phyloP scores from a whole-genome alignment of 2,797 vertebrate genomes.

The Vireo griseus region DNA sequence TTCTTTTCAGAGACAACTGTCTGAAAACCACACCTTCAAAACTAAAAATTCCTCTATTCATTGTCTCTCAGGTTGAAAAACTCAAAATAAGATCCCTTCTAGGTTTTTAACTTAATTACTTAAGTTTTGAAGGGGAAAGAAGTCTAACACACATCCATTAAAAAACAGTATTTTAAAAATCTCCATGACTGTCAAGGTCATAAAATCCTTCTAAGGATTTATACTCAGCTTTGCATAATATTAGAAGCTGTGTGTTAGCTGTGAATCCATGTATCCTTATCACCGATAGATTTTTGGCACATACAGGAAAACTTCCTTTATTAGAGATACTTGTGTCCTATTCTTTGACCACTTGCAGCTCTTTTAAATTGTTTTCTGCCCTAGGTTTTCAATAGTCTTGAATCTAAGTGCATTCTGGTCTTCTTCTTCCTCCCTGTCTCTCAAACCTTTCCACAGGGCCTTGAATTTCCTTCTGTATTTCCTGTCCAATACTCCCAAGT shows the following conservation, averaged over 20 bases:
- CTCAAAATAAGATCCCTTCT: not conserved
- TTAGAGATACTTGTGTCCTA: not conserved
- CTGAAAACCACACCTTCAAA: not conserved
- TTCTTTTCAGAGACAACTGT: not conserved
- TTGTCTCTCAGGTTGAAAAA: not conserved
- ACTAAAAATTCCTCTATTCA: not conserved
- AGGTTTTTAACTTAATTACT: not conserved
- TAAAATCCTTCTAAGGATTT: not conserved
- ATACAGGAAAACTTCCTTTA: not conserved
- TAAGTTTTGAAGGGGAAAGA: not conserved
- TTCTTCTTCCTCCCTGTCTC: not conserved
- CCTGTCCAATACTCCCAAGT: not conserved
- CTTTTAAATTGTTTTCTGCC: not conserved
- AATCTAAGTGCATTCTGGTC: not conserved
- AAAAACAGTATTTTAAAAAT: not conserved
- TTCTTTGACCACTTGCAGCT: not conserved
- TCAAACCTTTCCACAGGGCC: not conserved
- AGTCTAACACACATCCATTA: not conserved
- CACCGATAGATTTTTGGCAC: not conserved
- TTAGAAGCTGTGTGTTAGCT: not conserved
- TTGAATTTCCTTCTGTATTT: not conserved
- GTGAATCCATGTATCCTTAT: not conserved
- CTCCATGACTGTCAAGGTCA: not conserved
- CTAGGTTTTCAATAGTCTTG: not conserved
- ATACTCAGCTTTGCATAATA: not conserved